Evolutionary conservation across 1,140 invertebrate species (phyloP), one percentile per base, ranked within the genome.

Genomic region (Papilio xuthus): DNA sequence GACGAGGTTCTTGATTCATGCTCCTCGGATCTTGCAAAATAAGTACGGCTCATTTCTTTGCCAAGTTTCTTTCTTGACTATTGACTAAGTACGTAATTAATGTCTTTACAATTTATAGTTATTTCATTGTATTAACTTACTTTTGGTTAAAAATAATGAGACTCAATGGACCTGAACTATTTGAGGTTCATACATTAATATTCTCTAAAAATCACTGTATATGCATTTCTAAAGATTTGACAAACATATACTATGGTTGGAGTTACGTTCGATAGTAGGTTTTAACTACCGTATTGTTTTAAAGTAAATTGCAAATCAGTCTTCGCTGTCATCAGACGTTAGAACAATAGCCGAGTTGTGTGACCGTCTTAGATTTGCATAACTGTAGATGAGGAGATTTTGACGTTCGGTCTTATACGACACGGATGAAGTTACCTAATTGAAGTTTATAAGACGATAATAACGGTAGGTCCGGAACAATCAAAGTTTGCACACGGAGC

Each of bases 291-390:
- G 0, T 18, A 0, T 47, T 47, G 44, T 47, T 47, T 18, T 4
- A 10, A 47, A 82, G 83, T 84, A 87, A 85, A 83, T 87, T 85
- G 83, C 80, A 83, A 87, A 87, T 87, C 82, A 84, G 84, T 82
- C 84, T 80, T 84, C 10, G 26, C 26, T 84, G 81, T 81, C 84
- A 82, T 75, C 75, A 79, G 72, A 83, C 81, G 80, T 77, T 76
- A 78, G 79, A 79, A 72, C 83, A 82, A 81, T 82, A 74, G 78
- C 69, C 78, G 78, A 20, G 82, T 84, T 79, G 83, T 80, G 23
- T 26, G 80, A 79, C 82, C 80, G 70, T 79, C 75, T 71, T 79
- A 78, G 72, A 83, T 85, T 85, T 85, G 82, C 83, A 85, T 85
- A 81, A 84, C 79, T 82, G 77, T 85, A 81, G 71, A 81, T 85